A percentile compares a stretch with the other conserved stretches of the same genome.
These are phyloP conservation scores for Phlogophora meticulosa DNA, from an alignment of 2,888 invertebrate species.

Conservation along the genomic window DNA sequence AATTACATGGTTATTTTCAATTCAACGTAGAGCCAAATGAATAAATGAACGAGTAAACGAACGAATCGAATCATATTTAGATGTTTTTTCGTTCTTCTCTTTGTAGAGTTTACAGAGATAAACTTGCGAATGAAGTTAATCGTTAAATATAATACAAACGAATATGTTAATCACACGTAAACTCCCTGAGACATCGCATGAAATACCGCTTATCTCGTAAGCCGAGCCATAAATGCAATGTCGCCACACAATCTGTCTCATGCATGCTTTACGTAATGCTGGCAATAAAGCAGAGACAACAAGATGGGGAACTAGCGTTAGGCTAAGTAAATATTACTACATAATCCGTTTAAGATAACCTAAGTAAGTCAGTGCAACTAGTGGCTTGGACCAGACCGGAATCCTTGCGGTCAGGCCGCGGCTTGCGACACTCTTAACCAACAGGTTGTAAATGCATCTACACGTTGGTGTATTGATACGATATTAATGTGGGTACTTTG, in stretches of 20 bases:
- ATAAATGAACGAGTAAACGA: constrained; percentile 67
- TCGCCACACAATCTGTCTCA: constrained; percentile 45
- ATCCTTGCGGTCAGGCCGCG: constrained; percentile 63
- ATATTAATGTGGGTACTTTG: constrained; percentile 26
- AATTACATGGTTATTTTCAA: constrained; percentile 70
- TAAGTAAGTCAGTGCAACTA: constrained; percentile 55
- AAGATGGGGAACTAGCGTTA: constrained; percentile 24
- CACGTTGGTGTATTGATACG: constrained; percentile 40
- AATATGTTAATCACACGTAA: constrained; percentile 31
- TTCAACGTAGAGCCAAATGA: constrained; percentile 61
- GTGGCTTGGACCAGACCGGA: constrained; percentile 54
- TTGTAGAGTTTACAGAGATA: constrained; percentile 37
- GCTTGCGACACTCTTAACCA: constrained; percentile 64
- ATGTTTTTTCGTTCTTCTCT: constrained; percentile 49
- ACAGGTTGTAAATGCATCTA: constrained; percentile 58
- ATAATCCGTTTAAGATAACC: constrained; percentile 56
- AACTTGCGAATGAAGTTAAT: constrained; percentile 14
- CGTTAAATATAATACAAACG: constrained; percentile 20
- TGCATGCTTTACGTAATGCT: constrained; percentile 39
- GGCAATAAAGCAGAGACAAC: constrained; percentile 47
- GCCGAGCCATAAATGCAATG: constrained; percentile 56
- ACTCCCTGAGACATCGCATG: constrained; percentile 21
- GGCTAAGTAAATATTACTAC: constrained; percentile 55
- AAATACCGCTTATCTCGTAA: constrained; percentile 59
- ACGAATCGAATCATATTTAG: constrained; percentile 67